Percentiles rank a stretch among this genome's conserved stretches.
These are phyloP conservation scores for Endomychus coccineus DNA, from an alignment of 2,888 invertebrate species.

Conservation along the genomic window DNA sequence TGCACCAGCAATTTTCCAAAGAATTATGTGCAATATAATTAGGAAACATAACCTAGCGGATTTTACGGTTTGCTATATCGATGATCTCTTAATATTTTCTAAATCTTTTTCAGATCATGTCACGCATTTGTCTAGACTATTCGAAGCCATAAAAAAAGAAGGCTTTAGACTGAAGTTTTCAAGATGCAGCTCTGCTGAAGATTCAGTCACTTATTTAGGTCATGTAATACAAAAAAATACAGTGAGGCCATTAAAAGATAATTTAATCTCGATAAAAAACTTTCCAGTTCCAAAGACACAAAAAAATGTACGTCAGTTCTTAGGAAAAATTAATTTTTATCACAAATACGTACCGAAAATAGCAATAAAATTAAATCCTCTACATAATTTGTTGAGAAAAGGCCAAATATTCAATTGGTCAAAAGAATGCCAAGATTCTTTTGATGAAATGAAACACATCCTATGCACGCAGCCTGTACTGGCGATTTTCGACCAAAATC, in stretches of 20 bases:
- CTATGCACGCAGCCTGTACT: conserved; percentile 11
- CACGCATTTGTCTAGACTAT: conserved; percentile 11
- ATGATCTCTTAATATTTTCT: conserved; percentile 24
- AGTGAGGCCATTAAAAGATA: conserved; percentile 13
- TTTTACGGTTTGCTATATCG: conserved; percentile 21
- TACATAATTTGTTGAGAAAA: conserved; percentile 11
- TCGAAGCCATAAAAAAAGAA: conserved; percentile 12
- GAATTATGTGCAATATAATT: conserved; percentile 18
- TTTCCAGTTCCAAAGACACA: conserved; percentile 15
- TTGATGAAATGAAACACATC: conserved; percentile 4
- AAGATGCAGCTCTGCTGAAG: conserved; percentile 14
- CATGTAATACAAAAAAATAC: conserved; percentile 14
- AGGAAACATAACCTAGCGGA: conserved; percentile 16
- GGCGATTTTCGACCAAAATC: conserved; percentile 18
- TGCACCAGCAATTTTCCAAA: conserved; percentile 22
- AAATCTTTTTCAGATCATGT: conserved; percentile 21
- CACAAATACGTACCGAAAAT: conserved; percentile 15
- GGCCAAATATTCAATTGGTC: conserved; percentile 1
- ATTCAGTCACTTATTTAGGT: conserved; percentile 14
- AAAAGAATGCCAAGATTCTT: conserved; percentile 3
- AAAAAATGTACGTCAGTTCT: conserved; percentile 17
- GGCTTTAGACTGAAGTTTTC: conserved; percentile 15
- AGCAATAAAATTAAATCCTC: conserved; percentile 12
- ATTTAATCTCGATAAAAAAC: conserved; percentile 15
- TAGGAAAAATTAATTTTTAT: conserved; percentile 18